A percentile compares a stretch with the other conserved stretches of the same genome.
Conservation (phyloP, 53 echinoderm and acorn worm genomes). For the Hippasteria phrygiana region DNA sequence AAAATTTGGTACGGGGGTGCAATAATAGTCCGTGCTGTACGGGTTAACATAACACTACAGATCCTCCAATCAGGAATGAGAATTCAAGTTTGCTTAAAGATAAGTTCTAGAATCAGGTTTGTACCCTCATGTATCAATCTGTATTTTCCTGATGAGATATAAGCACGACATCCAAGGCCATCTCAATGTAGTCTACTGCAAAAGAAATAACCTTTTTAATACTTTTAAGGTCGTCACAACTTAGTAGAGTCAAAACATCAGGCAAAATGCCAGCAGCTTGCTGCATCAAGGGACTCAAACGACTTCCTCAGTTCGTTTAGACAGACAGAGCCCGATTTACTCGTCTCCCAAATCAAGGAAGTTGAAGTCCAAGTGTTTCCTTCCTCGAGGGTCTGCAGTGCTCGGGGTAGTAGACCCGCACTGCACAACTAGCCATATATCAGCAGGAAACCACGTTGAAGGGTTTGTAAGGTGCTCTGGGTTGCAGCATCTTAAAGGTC, state of each 20-base stretch:
- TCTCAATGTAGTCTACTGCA: too few relatives aligned
- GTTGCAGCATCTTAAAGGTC: slow-evolving; percentile 20
- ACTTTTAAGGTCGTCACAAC: not conserved
- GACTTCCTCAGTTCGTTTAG: not conserved
- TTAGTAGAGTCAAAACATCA: not conserved
- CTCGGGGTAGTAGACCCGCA: not conserved
- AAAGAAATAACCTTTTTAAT: too few relatives aligned
- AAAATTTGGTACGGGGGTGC: too few relatives aligned
- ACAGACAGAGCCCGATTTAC: not conserved
- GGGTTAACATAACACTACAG: too few relatives aligned
- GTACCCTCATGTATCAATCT: too few relatives aligned
- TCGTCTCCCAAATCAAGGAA: slow-evolving; percentile 33
- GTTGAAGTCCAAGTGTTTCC: slow-evolving; percentile 28
- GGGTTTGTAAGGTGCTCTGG: not conserved
- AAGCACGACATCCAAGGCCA: too few relatives aligned
- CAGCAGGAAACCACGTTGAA: slow-evolving; percentile 9
- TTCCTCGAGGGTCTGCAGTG: slow-evolving; percentile 2
- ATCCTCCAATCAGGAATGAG: too few relatives aligned
- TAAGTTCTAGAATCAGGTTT: too few relatives aligned
- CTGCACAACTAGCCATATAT: not conserved
- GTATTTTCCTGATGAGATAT: too few relatives aligned
- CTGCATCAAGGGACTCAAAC: not conserved
- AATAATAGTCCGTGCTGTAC: too few relatives aligned
- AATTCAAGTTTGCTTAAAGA: too few relatives aligned
- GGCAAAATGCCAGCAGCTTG: slow-evolving; percentile 6